phyloP scores from a whole-genome alignment of 2,888 invertebrate species.

The Lycia hirtaria region DNA sequence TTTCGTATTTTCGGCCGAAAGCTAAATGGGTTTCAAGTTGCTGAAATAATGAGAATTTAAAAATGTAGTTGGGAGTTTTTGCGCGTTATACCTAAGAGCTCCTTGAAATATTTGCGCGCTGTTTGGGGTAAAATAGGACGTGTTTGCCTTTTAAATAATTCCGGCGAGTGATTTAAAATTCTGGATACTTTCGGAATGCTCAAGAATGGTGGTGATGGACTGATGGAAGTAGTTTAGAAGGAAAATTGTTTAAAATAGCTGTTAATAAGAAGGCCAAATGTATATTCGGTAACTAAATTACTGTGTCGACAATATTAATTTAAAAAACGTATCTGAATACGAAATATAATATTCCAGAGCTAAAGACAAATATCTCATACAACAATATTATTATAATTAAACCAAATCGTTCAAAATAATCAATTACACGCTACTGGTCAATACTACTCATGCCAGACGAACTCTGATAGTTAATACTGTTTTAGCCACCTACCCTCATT shows the following conservation, averaged over 20 bases:
- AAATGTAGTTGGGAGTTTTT: conserved; percentile 52
- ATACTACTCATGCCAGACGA: too few species aligned
- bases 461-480: too few species aligned
- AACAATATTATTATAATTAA: too few species aligned
- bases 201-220: neutral
- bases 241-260: too few species aligned
- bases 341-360: too few species aligned
- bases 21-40: conserved; percentile 48
- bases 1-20: conserved; percentile 42
- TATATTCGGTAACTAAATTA: neutral
- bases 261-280: too few species aligned
- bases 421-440: too few species aligned
- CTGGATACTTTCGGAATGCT: conserved; percentile 8
- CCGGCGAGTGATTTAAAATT: conserved; percentile 18
- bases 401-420: too few species aligned
- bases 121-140: conserved; percentile 7
- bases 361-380: too few species aligned
- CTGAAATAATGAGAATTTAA: conserved; percentile 60
- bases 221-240: neutral
- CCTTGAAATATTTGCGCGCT: conserved; percentile 41
- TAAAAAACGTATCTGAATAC: too few species aligned
- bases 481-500: too few species aligned
- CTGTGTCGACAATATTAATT: neutral
- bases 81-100: conserved; percentile 29
- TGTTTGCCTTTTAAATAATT: conserved; percentile 22